phyloP scores from a whole-genome alignment of 2,797 vertebrate species.

The Enteromius viviparus region DNA sequence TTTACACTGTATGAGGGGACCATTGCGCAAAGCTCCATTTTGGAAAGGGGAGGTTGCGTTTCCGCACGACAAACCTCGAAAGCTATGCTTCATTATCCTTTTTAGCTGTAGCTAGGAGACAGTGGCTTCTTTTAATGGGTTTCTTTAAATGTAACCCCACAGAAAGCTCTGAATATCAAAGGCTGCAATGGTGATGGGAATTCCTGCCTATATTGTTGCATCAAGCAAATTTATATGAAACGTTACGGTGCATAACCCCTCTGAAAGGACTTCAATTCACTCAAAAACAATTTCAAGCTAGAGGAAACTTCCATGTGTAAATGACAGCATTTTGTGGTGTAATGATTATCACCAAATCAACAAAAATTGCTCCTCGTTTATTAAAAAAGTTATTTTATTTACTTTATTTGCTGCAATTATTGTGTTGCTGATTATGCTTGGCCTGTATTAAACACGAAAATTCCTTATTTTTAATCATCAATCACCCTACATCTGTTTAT shows the following conservation, averaged over 20 bases:
- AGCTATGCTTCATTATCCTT: constrained; percentile 17
- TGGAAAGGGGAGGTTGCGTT: constrained; percentile 15
- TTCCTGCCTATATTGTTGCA: constrained; percentile 6
- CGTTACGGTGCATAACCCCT: no score
- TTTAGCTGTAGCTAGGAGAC: constrained; percentile 28
- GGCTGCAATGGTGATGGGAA: not conserved
- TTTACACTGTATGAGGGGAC: constrained; percentile 22
- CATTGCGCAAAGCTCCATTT: not conserved
- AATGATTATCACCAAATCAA: not conserved
- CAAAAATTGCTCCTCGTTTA: not conserved
- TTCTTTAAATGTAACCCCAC: constrained; percentile 22
- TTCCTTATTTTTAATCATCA: constrained; percentile 36
- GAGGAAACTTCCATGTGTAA: not conserved
- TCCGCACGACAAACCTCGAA: constrained; percentile 26
- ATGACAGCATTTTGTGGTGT: not conserved
- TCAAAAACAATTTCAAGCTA: not conserved
- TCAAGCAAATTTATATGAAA: not conserved
- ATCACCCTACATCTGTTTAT: constrained; percentile 35
- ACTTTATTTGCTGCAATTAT: no score
- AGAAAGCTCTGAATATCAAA: constrained; percentile 6
- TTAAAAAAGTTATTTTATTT: no score
- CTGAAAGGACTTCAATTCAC: not conserved
- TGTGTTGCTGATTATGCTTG: not conserved
- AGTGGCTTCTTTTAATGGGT: constrained; percentile 24
- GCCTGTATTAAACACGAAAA: not conserved